Base-by-base conservation (phyloP, 2,113 vertebrate genomes). In the Spea multiplicata region DNA sequence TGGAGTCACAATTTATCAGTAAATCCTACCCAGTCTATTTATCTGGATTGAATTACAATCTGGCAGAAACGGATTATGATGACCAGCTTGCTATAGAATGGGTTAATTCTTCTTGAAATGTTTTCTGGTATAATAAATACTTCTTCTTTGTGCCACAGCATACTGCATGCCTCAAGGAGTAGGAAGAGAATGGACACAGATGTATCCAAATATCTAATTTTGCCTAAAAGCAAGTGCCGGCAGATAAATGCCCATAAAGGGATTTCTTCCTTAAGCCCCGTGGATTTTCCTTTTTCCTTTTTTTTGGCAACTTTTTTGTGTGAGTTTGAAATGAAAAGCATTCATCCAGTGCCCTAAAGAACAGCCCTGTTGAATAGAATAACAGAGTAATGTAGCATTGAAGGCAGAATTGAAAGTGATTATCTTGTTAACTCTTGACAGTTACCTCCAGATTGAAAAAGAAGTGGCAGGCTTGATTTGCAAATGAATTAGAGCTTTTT, bases 381-480 rank as follows among this genome's bases (percentile, higher is more conserved):
- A 93, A 92, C 93, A 93, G 93, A 93, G 94, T 94, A 94, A 94
- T 94, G 94, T 94, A 93, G 89, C 94, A 95, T 96, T 94, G 94
- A 94, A 94, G 93, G 94, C 93, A 95, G 94, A 93, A 96, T 96
- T 96, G 94, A 96, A 96, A 97, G 94, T 95, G 96, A 98, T 98
- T 97, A 97, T 96, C 96, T 98, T 95, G 95, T 98, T 98, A 98
- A 98, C 96, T 97, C 94, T 94, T 97, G 94, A 94, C 95, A 95
- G 95, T 93, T 95, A 94, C 93, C 91, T 92, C 94, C 94, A 95
- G 95, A 94, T 95, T 94, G 94, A 94, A 96, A 94, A 94, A 94
- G 93, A 95, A 95, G 92, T 93, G 91, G 92, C 93, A 93, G 93
- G 92, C 94, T 95, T 95, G 93, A 97, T 99, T 98, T 99, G 96